A percentile compares a stretch with the other conserved stretches of the same genome.
phyloP scores from a whole-genome alignment of 2,113 vertebrate genomes.

The Misgurnus anguillicaudatus region DNA sequence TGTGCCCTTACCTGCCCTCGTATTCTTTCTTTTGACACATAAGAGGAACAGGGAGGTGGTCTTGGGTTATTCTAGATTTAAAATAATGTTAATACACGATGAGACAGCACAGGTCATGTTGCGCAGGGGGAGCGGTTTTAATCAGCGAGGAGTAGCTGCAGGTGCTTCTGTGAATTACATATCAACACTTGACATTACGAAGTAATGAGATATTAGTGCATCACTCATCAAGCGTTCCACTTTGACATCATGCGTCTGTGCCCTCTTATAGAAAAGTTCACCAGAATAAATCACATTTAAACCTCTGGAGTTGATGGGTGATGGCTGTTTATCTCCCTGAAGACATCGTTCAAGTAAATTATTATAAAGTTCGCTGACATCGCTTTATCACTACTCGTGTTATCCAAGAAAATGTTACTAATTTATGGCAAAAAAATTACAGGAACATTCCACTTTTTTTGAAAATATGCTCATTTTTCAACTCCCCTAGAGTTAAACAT shows the following conservation, averaged over 20 bases:
- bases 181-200: constrained; percentile 27
- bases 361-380: background rate
- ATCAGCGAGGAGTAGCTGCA: constrained; percentile 35
- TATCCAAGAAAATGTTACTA: background rate
- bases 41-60: background rate
- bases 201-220: constrained; percentile 41
- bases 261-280: constrained; percentile 16
- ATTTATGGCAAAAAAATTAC: background rate
- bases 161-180: constrained; percentile 18
- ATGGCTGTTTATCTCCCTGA: background rate
- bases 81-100: background rate
- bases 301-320: constrained; percentile 5
- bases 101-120: background rate
- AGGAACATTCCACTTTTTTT: no score
- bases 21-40: background rate
- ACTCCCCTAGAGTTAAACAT: no score
- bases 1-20: background rate
- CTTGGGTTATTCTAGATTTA: background rate
- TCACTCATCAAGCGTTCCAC: constrained; percentile 12
- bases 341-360: constrained; percentile 11
- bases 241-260: background rate
- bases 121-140: background rate
- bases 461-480: no score
- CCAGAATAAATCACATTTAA: constrained; percentile 22
- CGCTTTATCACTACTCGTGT: background rate